A percentile compares a stretch with the other conserved stretches of the same genome.
phyloP scores from a whole-genome alignment of 2,797 vertebrate species.

The Nannoperca obscura region DNA sequence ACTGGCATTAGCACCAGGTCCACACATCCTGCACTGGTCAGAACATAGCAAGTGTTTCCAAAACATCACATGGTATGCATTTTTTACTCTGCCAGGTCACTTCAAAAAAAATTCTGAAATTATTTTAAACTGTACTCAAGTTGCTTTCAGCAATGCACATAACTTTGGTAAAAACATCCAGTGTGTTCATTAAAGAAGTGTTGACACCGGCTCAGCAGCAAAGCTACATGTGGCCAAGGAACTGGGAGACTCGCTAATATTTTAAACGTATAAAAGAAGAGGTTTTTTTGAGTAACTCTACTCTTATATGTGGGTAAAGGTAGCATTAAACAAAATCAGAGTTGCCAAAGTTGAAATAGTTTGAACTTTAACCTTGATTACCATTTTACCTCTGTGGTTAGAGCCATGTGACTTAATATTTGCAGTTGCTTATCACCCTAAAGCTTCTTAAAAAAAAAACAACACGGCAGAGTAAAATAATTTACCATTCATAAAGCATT shows the following conservation, averaged over 20 bases:
- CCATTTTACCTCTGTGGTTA: not conserved
- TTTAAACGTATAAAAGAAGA: not conserved
- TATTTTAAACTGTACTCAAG: not conserved
- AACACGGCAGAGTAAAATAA: not conserved
- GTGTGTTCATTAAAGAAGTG: not conserved
- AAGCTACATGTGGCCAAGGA: not conserved
- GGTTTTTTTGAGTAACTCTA: not conserved
- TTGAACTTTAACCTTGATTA: constrained; percentile 4
- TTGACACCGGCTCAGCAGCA: not conserved
- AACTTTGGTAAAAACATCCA: not conserved
- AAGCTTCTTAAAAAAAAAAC: not conserved
- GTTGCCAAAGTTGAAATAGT: not conserved
- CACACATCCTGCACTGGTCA: not conserved
- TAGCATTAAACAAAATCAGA: not conserved
- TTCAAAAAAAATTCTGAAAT: too few relatives aligned
- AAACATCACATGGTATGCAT: not conserved
- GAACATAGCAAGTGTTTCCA: not conserved
- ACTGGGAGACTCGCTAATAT: too few relatives aligned
- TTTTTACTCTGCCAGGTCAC: not conserved
- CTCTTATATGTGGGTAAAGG: not conserved
- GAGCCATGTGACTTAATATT: not conserved
- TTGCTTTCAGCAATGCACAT: not conserved
- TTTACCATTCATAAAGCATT: not conserved
- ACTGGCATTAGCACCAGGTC: not conserved
- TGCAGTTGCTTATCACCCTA: not conserved